These are phyloP conservation scores for Bombycilla garrulus DNA, from an alignment of 2,113 vertebrate genomes.

Conservation along the genomic window DNA sequence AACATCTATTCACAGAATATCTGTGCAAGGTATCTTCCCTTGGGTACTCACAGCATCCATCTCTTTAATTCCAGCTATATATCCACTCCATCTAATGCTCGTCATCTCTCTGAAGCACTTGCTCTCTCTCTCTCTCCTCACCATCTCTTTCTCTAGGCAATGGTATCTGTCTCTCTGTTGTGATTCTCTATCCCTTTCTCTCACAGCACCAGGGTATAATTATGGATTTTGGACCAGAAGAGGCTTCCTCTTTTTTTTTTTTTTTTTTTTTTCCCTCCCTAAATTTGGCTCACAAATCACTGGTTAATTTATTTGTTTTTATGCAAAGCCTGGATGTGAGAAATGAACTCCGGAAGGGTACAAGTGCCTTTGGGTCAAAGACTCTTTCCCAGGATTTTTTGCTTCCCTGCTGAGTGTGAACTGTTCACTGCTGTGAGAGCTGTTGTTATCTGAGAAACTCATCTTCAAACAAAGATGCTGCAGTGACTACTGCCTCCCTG, in stretches of 20 bases:
- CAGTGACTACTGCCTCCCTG: background rate
- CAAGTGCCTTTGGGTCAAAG: background rate
- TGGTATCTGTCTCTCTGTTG: background rate
- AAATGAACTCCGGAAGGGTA: background rate
- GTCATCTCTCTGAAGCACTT: background rate
- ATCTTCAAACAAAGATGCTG: background rate
- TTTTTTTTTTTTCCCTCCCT: too few species aligned
- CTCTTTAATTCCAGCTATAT: slow-evolving; percentile 50
- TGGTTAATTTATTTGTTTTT: background rate
- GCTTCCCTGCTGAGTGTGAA: background rate
- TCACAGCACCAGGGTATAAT: background rate
- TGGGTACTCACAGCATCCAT: slow-evolving; percentile 20
- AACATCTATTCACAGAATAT: background rate
- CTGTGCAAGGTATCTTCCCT: slow-evolving; percentile 19
- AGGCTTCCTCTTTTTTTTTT: background rate
- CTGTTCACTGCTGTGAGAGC: background rate
- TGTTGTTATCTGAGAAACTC: slow-evolving; percentile 7
- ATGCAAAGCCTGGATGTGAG: background rate
- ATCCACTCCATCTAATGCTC: background rate
- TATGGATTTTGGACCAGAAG: background rate
- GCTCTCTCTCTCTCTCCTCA: background rate
- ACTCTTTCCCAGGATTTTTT: background rate
- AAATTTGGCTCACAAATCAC: background rate
- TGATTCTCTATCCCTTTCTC: background rate
- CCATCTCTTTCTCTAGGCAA: background rate